phyloP scores from a whole-genome alignment of 2,113 vertebrate genomes.

The Nesoenas mayeri region DNA sequence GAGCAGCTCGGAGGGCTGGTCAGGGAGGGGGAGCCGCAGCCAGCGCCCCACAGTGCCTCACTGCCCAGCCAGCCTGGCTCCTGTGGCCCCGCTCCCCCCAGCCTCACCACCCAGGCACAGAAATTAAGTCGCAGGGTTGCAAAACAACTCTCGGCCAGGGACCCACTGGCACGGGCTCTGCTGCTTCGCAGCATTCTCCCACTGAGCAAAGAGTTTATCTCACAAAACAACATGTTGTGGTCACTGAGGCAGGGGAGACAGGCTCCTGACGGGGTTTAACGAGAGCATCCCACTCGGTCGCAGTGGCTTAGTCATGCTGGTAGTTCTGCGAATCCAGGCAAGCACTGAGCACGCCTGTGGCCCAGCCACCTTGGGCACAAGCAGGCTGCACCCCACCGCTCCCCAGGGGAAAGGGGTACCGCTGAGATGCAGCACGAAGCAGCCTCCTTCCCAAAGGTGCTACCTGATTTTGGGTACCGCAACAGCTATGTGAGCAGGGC shows the following conservation, averaged over 20 bases:
- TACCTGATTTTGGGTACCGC: not conserved
- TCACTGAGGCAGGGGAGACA: not conserved
- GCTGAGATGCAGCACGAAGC: fast-evolving
- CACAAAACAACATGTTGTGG: not conserved
- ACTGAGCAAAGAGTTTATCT: not conserved
- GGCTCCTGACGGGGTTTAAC: not conserved
- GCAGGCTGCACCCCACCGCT: not conserved
- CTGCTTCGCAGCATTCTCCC: not conserved
- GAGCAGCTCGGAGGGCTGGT: not conserved
- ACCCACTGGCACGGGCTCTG: not conserved
- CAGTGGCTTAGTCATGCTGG: not conserved
- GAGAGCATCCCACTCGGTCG: not conserved
- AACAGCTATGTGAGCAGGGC: not conserved
- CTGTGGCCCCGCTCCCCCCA: not conserved
- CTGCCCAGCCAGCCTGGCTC: not conserved
- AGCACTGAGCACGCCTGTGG: not conserved
- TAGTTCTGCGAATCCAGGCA: not conserved
- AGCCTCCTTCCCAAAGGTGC: fast-evolving
- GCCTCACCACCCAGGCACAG: not conserved
- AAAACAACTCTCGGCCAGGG: not conserved
- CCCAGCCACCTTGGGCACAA: not conserved
- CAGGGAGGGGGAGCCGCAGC: not conserved
- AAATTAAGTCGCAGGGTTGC: not conserved
- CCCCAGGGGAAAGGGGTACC: not conserved
- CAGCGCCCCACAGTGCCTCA: not conserved